Evolutionary conservation across 2,797 vertebrate genomes (phyloP).

Genomic region (Sitta carolinensis): DNA sequence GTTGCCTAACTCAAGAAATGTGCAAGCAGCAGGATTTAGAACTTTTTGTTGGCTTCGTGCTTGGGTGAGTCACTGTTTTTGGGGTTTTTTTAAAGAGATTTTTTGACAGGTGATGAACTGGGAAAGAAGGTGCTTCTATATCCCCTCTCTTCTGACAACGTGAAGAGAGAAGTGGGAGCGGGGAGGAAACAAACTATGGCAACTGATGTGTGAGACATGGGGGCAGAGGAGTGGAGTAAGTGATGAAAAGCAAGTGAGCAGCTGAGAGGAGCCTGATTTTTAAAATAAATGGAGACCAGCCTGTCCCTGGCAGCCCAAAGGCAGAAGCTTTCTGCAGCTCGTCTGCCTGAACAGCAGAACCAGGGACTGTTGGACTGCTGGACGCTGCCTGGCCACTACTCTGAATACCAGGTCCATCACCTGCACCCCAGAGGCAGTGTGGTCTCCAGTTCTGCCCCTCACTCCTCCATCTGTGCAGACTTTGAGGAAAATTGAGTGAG

Average conservation of each 20-base stretch:
- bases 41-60: neutral
- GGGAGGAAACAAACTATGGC: neutral
- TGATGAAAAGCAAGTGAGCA: neutral
- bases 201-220: neutral
- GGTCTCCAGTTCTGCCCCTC: neutral
- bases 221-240: neutral
- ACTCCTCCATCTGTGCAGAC: neutral
- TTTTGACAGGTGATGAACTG: neutral
- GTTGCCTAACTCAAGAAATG: neutral
- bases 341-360: neutral
- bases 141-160: neutral
- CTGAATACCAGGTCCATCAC: rapidly evolving
- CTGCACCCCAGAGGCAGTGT: neutral
- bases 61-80: neutral
- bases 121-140: neutral
- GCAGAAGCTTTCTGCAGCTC: neutral
- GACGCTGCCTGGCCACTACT: rapidly evolving
- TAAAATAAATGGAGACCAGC: neutral
- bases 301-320: neutral
- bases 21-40: neutral
- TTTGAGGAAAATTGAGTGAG: neutral
- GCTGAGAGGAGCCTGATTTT: neutral
- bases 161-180: neutral
- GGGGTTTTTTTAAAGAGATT: neutral
- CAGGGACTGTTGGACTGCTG: rapidly evolving